These are phyloP conservation scores for Anguilla anguilla DNA, from an alignment of 2,797 vertebrate species.

Conservation along the genomic window DNA sequence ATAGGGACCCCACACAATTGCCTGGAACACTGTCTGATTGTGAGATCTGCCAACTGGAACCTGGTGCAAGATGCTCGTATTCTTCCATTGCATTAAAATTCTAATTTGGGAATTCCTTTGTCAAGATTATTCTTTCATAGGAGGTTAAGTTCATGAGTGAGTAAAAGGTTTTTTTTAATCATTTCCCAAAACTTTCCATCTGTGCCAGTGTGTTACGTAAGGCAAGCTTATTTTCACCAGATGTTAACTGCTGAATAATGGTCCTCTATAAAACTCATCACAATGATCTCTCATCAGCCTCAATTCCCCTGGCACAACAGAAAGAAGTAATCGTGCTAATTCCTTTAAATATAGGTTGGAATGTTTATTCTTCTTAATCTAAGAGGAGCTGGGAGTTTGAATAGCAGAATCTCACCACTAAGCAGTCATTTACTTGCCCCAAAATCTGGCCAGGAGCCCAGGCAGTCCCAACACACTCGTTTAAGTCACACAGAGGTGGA, in stretches of 20 bases:
- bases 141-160: too few species aligned
- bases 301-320: neutral
- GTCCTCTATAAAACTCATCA: neutral
- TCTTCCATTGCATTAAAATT: neutral
- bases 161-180: neutral
- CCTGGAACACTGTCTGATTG: neutral
- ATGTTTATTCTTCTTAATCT: slow-evolving; percentile 16
- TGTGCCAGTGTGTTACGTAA: neutral
- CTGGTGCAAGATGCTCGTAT: neutral
- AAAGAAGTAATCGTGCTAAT: neutral
- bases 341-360: neutral
- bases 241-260: neutral
- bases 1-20: neutral
- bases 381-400: neutral
- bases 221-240: neutral
- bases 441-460: slow-evolving; percentile 11
- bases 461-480: slow-evolving; percentile 8
- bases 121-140: neutral
- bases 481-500: slow-evolving; percentile 5
- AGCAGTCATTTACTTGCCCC: neutral
- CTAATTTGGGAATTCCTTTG: neutral
- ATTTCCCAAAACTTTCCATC: neutral
- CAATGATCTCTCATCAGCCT: neutral
- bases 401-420: neutral
- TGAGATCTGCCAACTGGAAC: neutral